A percentile compares a stretch with the other conserved stretches of the same genome.
These are phyloP conservation scores for Microchirus variegatus DNA, from an alignment of 2,797 vertebrate species.

Conservation along the genomic window DNA sequence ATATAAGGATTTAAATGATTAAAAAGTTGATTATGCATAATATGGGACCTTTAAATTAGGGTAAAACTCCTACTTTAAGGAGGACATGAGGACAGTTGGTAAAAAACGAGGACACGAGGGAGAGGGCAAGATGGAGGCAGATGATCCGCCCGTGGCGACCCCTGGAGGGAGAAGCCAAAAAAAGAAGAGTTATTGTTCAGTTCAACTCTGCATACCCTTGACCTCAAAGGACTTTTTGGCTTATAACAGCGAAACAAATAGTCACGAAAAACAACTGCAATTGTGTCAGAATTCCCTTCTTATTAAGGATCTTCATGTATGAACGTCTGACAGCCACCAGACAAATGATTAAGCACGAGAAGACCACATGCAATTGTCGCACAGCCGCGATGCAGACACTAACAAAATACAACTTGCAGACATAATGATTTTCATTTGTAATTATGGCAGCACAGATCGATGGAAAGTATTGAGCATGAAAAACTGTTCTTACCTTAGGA, in stretches of 20 bases:
- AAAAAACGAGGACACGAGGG: no score
- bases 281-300: constrained; percentile 7
- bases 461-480: constrained; percentile 78
- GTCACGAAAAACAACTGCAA: neutral
- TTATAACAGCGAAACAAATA: constrained; percentile 16
- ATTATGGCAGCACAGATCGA: constrained; percentile 77
- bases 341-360: constrained; percentile 11
- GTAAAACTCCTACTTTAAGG: no score
- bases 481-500: constrained; percentile 76
- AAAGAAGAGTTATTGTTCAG: no score
- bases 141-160: no score
- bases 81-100: no score
- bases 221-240: constrained; percentile 31
- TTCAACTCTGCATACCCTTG: constrained; percentile 9
- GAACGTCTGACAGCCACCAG: neutral
- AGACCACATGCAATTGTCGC: constrained; percentile 12
- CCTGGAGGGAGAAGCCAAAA: no score
- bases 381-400: constrained; percentile 47
- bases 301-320: constrained; percentile 11
- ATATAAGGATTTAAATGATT: no score
- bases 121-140: neutral
- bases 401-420: constrained; percentile 74
- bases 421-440: constrained; percentile 79
- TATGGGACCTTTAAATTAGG: no score
- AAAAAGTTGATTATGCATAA: no score